phyloP scores from a whole-genome alignment of 2,888 invertebrate genomes.

The Mythimna ferrago region DNA sequence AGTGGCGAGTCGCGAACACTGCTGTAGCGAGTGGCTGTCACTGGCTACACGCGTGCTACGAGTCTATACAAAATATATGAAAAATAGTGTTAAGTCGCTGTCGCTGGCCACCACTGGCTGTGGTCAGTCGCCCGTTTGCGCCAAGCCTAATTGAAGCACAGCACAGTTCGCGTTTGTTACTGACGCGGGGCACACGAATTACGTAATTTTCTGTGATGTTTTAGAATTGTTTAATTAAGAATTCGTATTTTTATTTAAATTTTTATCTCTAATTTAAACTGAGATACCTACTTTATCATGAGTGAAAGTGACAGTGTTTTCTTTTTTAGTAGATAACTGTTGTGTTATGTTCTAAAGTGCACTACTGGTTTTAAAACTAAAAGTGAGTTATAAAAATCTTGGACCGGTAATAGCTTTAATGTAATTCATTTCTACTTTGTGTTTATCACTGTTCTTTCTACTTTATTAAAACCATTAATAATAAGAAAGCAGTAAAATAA shows the following conservation, averaged over 20 bases:
- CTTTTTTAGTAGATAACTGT: conserved; percentile 20
- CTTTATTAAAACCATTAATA: neutral
- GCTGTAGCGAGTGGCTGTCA: no score
- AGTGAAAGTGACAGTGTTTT: conserved; percentile 45
- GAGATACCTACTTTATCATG: conserved; percentile 6
- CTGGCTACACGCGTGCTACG: no score
- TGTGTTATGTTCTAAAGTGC: conserved; percentile 10
- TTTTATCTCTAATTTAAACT: conserved; percentile 9
- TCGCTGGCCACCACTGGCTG: no score
- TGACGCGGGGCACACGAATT: conserved; percentile 38
- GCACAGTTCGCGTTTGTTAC: conserved; percentile 24
- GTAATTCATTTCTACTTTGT: neutral
- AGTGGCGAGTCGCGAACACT: no score
- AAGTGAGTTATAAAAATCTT: conserved; percentile 2
- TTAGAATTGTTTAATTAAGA: neutral
- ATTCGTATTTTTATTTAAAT: conserved; percentile 11
- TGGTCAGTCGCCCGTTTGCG: no score
- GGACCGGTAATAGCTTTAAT: neutral
- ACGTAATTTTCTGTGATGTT: conserved; percentile 25
- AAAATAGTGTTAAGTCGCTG: no score
- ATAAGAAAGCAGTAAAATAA: neutral
- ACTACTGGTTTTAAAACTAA: neutral
- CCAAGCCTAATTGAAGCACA: conserved; percentile 31
- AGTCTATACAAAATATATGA: no score
- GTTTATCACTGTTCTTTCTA: no score